Evolutionary conservation across 2,888 invertebrate genomes (phyloP).

Genomic region (Pyrochroa serraticornis): DNA sequence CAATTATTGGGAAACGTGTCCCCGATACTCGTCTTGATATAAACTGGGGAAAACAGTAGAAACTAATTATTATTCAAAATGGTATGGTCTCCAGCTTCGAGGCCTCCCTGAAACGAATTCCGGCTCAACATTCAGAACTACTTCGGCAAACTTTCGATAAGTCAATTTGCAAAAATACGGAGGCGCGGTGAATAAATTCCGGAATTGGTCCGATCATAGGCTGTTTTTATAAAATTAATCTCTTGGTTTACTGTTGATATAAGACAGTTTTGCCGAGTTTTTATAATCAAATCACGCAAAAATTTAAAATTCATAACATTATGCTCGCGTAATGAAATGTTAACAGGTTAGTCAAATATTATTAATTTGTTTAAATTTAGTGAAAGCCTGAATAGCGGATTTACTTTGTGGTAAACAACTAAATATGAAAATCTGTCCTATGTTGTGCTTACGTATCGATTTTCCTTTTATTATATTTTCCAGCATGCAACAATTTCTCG

Average conservation of each 20-base stretch:
- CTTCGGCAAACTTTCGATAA: not conserved
- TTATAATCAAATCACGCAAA: slow-evolving; percentile 13
- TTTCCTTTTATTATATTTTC: slow-evolving; percentile 4
- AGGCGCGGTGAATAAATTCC: too few species aligned
- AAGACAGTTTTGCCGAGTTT: not conserved
- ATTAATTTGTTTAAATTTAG: slow-evolving; percentile 11
- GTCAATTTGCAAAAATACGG: not conserved
- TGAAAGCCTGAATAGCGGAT: slow-evolving; percentile 1
- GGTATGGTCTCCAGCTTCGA: not conserved
- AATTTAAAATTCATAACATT: slow-evolving; percentile 7
- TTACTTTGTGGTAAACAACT: slow-evolving; percentile 14
- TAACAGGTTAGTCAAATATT: slow-evolving; percentile 7
- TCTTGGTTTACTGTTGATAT: too few species aligned
- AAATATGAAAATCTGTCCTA: slow-evolving; percentile 16
- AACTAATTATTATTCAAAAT: slow-evolving; percentile 15
- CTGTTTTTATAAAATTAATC: too few species aligned
- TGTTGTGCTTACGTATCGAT: slow-evolving; percentile 13
- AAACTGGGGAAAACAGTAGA: slow-evolving; percentile 8
- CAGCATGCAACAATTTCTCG: slow-evolving; percentile 4
- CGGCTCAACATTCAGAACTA: not conserved
- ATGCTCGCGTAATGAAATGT: slow-evolving; percentile 2
- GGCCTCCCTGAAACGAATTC: not conserved
- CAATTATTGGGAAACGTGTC: slow-evolving; percentile 7
- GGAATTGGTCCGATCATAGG: too few species aligned
- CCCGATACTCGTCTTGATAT: slow-evolving; percentile 4